Percentiles rank a stretch among this genome's conserved stretches.
Conservation (phyloP, 2,888 invertebrate genomes). For the Saturnia japonica region DNA sequence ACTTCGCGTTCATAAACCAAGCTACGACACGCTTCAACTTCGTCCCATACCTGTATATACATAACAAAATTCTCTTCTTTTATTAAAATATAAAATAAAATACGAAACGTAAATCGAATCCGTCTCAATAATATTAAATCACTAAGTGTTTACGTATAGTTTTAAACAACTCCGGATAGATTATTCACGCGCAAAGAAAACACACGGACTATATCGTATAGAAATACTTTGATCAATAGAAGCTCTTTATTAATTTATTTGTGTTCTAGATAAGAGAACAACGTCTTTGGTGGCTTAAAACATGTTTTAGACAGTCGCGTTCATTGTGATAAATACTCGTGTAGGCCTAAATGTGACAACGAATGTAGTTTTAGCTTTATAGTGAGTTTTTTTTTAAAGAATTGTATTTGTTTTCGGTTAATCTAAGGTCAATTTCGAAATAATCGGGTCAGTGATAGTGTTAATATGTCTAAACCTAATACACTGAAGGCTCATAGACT, state of each 20-base stretch:
- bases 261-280: constrained; percentile 64
- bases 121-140: constrained; percentile 53
- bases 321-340: constrained; percentile 50
- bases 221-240: constrained; percentile 74
- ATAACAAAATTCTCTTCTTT: constrained; percentile 67
- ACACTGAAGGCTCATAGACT: constrained; percentile 77
- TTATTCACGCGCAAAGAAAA: constrained; percentile 29
- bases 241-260: constrained; percentile 76
- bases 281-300: constrained; percentile 51
- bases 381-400: constrained; percentile 45
- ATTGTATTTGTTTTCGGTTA: constrained; percentile 17
- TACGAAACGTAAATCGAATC: constrained; percentile 67
- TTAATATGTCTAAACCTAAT: constrained; percentile 75
- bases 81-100: constrained; percentile 61
- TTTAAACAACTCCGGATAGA: constrained; percentile 29
- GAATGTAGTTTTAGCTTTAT: constrained; percentile 52
- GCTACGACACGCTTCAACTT: constrained; percentile 72
- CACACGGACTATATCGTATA: constrained; percentile 20
- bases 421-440: constrained; percentile 39
- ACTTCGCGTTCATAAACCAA: constrained; percentile 70
- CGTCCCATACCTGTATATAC: constrained; percentile 73
- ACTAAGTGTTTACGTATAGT: constrained; percentile 13
- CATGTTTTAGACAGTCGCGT: constrained; percentile 39
- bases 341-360: constrained; percentile 56
- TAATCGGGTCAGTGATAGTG: constrained; percentile 46